Percentiles rank a stretch among this genome's conserved stretches.
phyloP scores from a whole-genome alignment of 2,797 vertebrate species.

The Argya squamiceps region DNA sequence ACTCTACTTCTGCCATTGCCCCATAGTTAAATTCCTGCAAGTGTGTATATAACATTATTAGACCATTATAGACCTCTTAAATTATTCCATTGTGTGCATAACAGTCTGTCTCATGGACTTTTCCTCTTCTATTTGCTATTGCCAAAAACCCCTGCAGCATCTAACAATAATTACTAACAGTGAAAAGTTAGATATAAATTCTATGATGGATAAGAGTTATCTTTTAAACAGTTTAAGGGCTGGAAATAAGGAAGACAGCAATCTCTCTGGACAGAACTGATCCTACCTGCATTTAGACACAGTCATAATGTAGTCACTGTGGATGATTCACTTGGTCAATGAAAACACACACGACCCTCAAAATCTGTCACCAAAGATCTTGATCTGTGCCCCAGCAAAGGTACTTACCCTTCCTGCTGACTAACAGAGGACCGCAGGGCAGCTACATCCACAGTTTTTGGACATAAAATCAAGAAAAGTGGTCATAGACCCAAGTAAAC shows the following conservation, averaged over 20 bases:
- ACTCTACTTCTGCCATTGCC: background rate
- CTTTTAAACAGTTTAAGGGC: background rate
- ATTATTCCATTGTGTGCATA: background rate
- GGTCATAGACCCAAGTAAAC: background rate
- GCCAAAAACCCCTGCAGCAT: background rate
- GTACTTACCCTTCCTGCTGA: background rate
- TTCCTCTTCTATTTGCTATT: background rate
- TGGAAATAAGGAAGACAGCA: background rate
- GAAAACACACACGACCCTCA: background rate
- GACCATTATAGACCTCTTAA: background rate
- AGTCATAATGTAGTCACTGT: background rate
- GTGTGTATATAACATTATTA: background rate
- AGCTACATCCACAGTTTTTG: background rate
- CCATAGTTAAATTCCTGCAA: background rate
- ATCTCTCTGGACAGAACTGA: background rate
- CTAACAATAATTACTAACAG: background rate
- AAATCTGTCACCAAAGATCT: background rate
- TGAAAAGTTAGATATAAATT: background rate
- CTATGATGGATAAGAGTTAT: background rate
- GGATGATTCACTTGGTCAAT: background rate
- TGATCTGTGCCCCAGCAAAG: background rate
- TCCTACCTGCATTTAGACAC: background rate
- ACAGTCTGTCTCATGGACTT: background rate
- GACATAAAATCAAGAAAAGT: background rate
- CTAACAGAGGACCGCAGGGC: background rate